These are phyloP conservation scores for Augochlora pura DNA, from an alignment of 1,140 invertebrate species.

Conservation along the genomic window DNA sequence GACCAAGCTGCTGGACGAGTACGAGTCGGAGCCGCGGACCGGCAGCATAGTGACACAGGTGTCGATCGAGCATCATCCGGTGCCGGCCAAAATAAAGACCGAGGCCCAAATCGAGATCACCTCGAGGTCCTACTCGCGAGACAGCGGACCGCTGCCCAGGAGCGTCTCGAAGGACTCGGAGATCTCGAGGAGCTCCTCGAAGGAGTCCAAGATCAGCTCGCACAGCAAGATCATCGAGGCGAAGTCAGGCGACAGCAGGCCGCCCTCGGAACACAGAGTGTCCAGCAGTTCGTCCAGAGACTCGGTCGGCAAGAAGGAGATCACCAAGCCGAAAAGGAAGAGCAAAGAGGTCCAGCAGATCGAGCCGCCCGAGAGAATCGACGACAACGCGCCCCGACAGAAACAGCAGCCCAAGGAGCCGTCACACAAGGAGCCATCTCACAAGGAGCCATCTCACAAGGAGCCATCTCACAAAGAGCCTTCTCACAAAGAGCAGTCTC, in stretches of 20 bases:
- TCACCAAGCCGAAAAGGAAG: conserved; percentile 72
- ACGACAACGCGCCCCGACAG: background rate
- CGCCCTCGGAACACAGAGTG: conserved; percentile 34
- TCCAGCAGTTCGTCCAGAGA: conserved; percentile 68
- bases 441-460: background rate
- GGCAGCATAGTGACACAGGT: conserved; percentile 72
- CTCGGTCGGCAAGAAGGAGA: conserved; percentile 64
- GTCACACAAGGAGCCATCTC: background rate
- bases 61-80: conserved; percentile 69
- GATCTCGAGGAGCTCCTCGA: conserved; percentile 47
- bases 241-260: conserved; percentile 35
- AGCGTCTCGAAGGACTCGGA: conserved; percentile 66
- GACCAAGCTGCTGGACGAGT: conserved; percentile 74
- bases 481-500: background rate
- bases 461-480: background rate
- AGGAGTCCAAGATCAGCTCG: conserved; percentile 45
- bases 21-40: conserved; percentile 62
- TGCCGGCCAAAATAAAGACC: conserved; percentile 65
- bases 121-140: conserved; percentile 40
- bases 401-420: conserved; percentile 21
- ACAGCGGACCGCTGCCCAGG: conserved; percentile 52
- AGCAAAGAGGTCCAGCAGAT: conserved; percentile 63
- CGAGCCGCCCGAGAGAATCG: conserved; percentile 42
- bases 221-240: conserved; percentile 9
- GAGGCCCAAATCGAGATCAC: conserved; percentile 70